Base-by-base conservation (phyloP, 2,888 invertebrate species). In the Erebia aethiops region DNA sequence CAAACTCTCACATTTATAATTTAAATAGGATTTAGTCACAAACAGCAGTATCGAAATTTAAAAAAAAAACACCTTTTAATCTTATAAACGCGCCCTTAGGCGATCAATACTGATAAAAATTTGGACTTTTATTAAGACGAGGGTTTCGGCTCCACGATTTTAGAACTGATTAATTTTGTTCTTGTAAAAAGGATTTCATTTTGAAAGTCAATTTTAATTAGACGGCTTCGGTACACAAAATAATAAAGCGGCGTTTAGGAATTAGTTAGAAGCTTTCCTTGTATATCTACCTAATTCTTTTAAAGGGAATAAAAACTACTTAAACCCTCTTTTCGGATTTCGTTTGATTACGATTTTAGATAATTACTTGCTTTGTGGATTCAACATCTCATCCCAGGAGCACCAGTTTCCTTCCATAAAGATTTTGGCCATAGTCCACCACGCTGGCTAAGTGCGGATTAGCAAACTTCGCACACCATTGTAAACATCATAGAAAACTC, bases 41-140 rank as follows among this genome's bases (percentile, higher is more conserved):
- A 35, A 35, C 7, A 35, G 7, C 35, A 3, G 46, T 3, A 46
- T 46, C 13, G 3, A 56, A 56, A 26, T 14, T 41, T 60, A 18
- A 2, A 10, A 35, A 43, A 60, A 7, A 18, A 26, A 7, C 7
- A 5, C 35, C 7, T 26, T 26, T 26, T 5, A 18, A 13, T 11
- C 26, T n/a, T 66, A 26, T 71, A 61, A 43, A 71, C 35, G 18
- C 46, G n/a, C 71, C 75, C 54, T 74, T 66, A 67, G 56, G 26
- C 26, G 73, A 74, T 73, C 74, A 67, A 75, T 75, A 70, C 72
- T 69, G 76, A 76, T 80, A 80, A 73, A 71, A 71, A 79, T 77
- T 77, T 79, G 78, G 76, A 81, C 77, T 84, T 87, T 86, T 87
- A 87, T 87, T 85, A 86, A 86, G 87, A 87, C 84, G 80, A 86